Evolutionary conservation across 2,888 invertebrate species (phyloP), one percentile per base, ranked within the genome.

Genomic region (Netelia fuscicornis): DNA sequence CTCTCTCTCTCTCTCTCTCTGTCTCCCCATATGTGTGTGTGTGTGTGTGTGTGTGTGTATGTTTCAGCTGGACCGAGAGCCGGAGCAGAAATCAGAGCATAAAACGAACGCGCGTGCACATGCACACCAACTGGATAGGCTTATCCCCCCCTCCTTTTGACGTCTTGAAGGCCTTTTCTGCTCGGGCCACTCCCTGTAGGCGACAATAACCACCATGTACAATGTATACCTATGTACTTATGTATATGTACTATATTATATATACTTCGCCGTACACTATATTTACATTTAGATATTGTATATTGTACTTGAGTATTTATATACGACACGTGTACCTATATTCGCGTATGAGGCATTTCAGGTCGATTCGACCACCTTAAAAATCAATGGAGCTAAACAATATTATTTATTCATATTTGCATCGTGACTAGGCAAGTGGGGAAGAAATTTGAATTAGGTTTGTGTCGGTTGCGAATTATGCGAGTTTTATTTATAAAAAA

Each of bases 181-280:
- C 75, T 81, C 25, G 65, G 78, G 75, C 85, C 81, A 85, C 85
- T 82, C 85, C 85, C 85, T 48, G 70, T 75, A 71, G 64, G 58
- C 56, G 58, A 81, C 81, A 76, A 76, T 71, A 52, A 65, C 44
- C 48, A 56, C 67, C 62, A 48, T 68, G 10, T 74, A 68, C 70
- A 78, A 56, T 23, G 10, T 48, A 62, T 64, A 68, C 44, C 30
- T n/a, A 54, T 44, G 42, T 44, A 68, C 68, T 20, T 65, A 30
- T 17, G 25, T 30, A 52, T 62, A 54, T 48, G 56, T 68, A 25
- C 23, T 23, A 23, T 17, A 8, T 30, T 52, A 44, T 75, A 25
- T 71, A 56, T 42, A 71, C 71, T 54, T 71, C 56, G 56, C 56
- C 0, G 56, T 56, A 71, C 25, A 62, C 71, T 17, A 37, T 65